Percentiles rank a stretch among this genome's conserved stretches.
These are phyloP conservation scores for Eciton burchellii DNA, from an alignment of 1,140 invertebrate species.

Conservation along the genomic window DNA sequence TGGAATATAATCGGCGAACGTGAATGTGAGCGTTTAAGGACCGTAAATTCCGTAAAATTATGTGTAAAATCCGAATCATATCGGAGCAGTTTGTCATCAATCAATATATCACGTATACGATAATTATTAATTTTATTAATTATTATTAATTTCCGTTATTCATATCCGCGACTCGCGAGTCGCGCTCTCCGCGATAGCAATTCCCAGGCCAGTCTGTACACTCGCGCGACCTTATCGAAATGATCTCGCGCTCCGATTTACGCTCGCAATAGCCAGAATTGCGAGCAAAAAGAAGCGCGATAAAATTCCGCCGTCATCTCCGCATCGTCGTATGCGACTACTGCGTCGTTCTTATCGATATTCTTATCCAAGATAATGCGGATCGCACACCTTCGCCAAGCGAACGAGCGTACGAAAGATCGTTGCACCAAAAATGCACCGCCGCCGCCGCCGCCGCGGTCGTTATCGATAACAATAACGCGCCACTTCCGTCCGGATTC, in stretches of 20 bases:
- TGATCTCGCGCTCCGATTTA: background rate
- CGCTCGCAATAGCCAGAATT: background rate
- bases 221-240: background rate
- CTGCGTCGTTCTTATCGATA: background rate
- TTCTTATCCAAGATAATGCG: background rate
- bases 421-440: slow-evolving; percentile 11
- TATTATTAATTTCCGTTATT: background rate
- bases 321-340: background rate
- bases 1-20: no score
- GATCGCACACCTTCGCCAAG: background rate
- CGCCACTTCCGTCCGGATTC: slow-evolving; percentile 17
- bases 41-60: no score
- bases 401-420: slow-evolving; percentile 2
- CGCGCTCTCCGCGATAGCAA: background rate
- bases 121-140: background rate
- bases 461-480: slow-evolving; percentile 40
- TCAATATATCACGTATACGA: background rate
- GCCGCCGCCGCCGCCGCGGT: background rate
- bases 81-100: no score
- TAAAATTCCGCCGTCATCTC: background rate
- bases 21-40: no score
- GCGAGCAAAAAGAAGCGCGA: background rate
- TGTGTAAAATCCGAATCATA: no score
- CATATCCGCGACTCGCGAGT: background rate
- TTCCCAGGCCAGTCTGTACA: background rate